phyloP scores from a whole-genome alignment of 2,888 invertebrate species.

The Apodemia hepburni region DNA sequence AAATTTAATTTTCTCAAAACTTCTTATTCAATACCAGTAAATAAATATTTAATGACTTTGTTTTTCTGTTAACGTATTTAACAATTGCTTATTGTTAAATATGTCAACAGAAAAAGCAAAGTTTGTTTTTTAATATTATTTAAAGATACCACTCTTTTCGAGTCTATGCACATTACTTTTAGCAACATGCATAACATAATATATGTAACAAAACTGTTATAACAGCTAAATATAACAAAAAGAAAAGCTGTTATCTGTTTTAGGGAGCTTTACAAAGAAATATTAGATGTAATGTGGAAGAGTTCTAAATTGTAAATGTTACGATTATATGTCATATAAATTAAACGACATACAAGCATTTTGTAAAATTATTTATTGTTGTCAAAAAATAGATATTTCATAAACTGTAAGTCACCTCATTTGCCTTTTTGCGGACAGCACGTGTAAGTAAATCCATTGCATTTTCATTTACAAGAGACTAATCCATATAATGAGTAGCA shows the following conservation, averaged over 20 bases:
- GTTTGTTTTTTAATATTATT: too few species aligned
- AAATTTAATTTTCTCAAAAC: background rate
- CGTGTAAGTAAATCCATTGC: conserved; percentile 14
- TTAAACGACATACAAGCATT: background rate
- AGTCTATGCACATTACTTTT: background rate
- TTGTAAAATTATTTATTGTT: conserved; percentile 4
- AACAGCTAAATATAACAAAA: background rate
- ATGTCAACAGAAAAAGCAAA: too few species aligned
- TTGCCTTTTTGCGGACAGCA: conserved; percentile 30
- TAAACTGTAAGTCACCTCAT: conserved; percentile 29
- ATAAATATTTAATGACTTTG: too few species aligned
- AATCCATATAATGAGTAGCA: background rate
- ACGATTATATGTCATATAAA: background rate
- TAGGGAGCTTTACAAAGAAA: background rate
- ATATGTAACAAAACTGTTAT: background rate
- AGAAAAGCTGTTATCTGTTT: background rate
- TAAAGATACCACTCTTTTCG: too few species aligned
- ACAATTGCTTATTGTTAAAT: too few species aligned
- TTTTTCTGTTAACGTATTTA: too few species aligned
- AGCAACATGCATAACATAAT: background rate
- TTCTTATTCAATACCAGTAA: too few species aligned
- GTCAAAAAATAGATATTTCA: conserved; percentile 12
- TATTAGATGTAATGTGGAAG: background rate
- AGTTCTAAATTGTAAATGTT: background rate
- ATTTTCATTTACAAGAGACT: background rate